Conservation (phyloP, 2,113 vertebrate genomes). For the Cottus gobio region DNA sequence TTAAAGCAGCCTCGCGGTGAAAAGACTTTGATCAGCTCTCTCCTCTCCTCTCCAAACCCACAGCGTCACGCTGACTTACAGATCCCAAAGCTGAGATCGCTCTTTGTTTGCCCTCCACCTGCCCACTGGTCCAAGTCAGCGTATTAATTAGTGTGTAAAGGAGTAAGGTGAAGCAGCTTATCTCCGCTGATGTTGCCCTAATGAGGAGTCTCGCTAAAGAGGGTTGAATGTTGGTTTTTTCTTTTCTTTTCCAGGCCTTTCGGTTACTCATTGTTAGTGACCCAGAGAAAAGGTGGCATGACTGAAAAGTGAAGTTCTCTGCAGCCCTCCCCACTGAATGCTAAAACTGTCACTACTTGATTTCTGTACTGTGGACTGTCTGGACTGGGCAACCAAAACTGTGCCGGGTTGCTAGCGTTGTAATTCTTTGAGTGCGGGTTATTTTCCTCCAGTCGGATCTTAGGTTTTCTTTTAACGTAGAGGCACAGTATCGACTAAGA, state of each 20-base stretch:
- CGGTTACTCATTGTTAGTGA: slow-evolving; percentile 43
- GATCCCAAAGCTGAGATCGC: slow-evolving; percentile 33
- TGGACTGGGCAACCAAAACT: neutral
- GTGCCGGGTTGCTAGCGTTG: neutral
- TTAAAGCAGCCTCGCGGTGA: slow-evolving; percentile 69
- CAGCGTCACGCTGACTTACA: slow-evolving; percentile 51
- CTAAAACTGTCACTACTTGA: neutral
- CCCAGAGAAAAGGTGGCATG: slow-evolving; percentile 57
- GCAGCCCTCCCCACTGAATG: neutral
- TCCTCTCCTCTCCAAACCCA: slow-evolving; percentile 62
- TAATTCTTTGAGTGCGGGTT: neutral
- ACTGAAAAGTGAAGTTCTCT: slow-evolving; percentile 22
- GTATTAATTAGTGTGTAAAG: slow-evolving; percentile 32
- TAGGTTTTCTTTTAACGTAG: neutral
- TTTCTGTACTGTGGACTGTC: neutral
- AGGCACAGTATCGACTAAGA: neutral
- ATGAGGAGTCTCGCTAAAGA: slow-evolving; percentile 38
- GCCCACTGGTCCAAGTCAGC: slow-evolving; percentile 27
- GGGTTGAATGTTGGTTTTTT: slow-evolving; percentile 20
- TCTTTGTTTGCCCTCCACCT: slow-evolving; percentile 53
- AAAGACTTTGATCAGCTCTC: slow-evolving; percentile 81
- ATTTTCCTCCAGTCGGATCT: neutral
- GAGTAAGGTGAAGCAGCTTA: slow-evolving; percentile 42
- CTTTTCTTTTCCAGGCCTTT: neutral
- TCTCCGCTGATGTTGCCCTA: slow-evolving; percentile 38